Percentiles rank a stretch among this genome's conserved stretches.
Evolutionary conservation across 1,140 invertebrate genomes (phyloP).

Genomic region (Tetramorium parvispinum): DNA sequence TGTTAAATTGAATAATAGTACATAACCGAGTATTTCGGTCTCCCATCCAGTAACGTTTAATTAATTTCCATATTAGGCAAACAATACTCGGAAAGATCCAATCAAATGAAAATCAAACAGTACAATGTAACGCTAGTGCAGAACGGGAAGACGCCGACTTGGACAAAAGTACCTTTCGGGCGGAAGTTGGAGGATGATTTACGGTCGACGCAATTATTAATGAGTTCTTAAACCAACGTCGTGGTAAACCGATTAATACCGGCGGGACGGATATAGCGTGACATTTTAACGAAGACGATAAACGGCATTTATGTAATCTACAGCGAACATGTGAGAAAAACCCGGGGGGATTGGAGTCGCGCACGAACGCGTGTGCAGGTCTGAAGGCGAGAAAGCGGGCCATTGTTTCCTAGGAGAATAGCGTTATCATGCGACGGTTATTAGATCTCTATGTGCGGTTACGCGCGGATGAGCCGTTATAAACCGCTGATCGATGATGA

Average conservation of each 20-base stretch:
- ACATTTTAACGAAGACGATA: constrained; percentile 31
- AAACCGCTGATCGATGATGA: constrained; percentile 50
- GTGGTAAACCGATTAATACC: constrained; percentile 20
- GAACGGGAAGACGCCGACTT: neutral
- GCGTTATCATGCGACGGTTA: constrained; percentile 22
- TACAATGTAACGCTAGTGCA: neutral
- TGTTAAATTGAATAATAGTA: neutral
- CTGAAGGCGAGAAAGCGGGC: neutral
- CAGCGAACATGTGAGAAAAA: neutral
- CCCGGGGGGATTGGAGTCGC: neutral
- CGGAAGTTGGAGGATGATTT: constrained; percentile 21
- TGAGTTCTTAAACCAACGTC: constrained; percentile 10
- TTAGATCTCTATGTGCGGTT: constrained; percentile 23
- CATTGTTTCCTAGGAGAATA: constrained; percentile 35
- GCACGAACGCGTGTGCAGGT: neutral
- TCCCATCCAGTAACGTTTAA: constrained; percentile 5
- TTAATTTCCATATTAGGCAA: constrained; percentile 7
- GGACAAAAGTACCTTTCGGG: neutral
- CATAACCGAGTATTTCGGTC: neutral
- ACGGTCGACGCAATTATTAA: constrained; percentile 33
- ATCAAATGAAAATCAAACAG: constrained; percentile 35
- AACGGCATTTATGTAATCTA: constrained; percentile 9
- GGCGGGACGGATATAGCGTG: neutral
- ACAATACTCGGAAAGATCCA: neutral
- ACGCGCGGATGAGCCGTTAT: constrained; percentile 20